phyloP scores from a whole-genome alignment of 2,797 vertebrate genomes.

The Antennarius maculatus region DNA sequence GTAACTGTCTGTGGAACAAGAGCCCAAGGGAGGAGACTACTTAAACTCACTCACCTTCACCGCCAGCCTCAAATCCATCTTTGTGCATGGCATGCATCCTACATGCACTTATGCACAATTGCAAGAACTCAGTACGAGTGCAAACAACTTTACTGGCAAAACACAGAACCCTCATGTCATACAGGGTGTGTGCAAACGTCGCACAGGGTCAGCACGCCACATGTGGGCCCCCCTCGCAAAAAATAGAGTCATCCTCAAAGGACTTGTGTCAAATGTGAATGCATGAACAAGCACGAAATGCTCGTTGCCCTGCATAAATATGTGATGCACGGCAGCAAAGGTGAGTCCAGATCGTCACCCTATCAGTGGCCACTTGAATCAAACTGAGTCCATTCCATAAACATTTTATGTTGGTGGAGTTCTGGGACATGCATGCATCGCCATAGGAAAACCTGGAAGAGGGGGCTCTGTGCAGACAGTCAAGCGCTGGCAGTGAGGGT shows the following conservation, averaged over 20 bases:
- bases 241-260: conserved; percentile 67
- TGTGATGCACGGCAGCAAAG: conserved; percentile 63
- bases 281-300: conserved; percentile 69
- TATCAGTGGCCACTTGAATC: conserved; percentile 48
- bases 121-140: conserved; percentile 34
- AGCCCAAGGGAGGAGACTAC: conserved; percentile 73
- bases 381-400: conserved; percentile 61
- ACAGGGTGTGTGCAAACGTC: conserved; percentile 55
- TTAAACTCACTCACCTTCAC: conserved; percentile 83
- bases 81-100: conserved; percentile 55
- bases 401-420: conserved; percentile 50
- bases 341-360: conserved; percentile 57
- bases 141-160: conserved; percentile 20
- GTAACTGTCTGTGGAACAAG: conserved; percentile 81
- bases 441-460: conserved; percentile 38
- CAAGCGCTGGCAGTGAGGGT: conserved; percentile 51
- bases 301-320: conserved; percentile 63
- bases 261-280: conserved; percentile 67
- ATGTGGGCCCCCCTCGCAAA: conserved; percentile 68
- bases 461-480: conserved; percentile 73
- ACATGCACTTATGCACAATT: conserved; percentile 57
- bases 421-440: conserved; percentile 20
- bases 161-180: conserved; percentile 25
- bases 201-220: conserved; percentile 64
- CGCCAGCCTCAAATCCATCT: conserved; percentile 67